Percentiles rank a stretch among this genome's conserved stretches.
These are phyloP conservation scores for Oncorhynchus keta DNA, from an alignment of 2,113 vertebrate genomes.

Conservation along the genomic window DNA sequence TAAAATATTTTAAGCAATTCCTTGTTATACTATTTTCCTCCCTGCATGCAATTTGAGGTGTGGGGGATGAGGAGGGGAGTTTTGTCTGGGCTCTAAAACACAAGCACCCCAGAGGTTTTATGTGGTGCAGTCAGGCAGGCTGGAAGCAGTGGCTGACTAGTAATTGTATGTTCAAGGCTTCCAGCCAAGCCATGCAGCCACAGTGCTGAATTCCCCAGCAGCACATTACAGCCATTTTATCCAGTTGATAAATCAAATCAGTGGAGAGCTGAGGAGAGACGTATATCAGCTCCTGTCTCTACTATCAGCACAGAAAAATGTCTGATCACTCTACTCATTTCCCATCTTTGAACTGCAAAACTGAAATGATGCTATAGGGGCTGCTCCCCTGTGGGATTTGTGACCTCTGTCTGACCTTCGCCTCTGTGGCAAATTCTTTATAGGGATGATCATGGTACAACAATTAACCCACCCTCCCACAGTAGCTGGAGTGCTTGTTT, in stretches of 20 bases:
- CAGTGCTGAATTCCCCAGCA: slow-evolving; percentile 38
- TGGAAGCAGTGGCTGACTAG: slow-evolving; percentile 32
- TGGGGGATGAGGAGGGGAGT: not conserved
- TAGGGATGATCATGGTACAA: slow-evolving; percentile 48
- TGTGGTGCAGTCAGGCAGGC: slow-evolving; percentile 30
- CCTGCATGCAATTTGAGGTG: slow-evolving; percentile 23
- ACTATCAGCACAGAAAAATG: slow-evolving; percentile 50
- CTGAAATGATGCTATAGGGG: slow-evolving; percentile 43
- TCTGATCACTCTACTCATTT: slow-evolving; percentile 45
- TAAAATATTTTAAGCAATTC: slow-evolving; percentile 73
- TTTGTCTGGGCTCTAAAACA: slow-evolving; percentile 14
- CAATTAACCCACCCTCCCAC: slow-evolving; percentile 50
- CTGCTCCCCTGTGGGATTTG: slow-evolving; percentile 31
- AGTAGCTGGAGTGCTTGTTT: slow-evolving; percentile 39
- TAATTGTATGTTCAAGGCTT: slow-evolving; percentile 49
- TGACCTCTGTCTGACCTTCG: slow-evolving; percentile 33
- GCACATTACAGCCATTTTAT: slow-evolving; percentile 48
- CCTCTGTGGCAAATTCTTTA: not conserved
- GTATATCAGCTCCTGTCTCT: slow-evolving; percentile 25
- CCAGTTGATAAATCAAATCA: slow-evolving; percentile 48
- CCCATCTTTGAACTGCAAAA: slow-evolving; percentile 48
- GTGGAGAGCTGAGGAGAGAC: slow-evolving; percentile 43
- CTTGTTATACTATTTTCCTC: slow-evolving; percentile 45
- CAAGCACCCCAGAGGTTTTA: slow-evolving; percentile 44
- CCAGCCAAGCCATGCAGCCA: slow-evolving; percentile 24